These are phyloP conservation scores for Bos indicus DNA, from an alignment of 2,113 vertebrate species.

Conservation along the genomic window DNA sequence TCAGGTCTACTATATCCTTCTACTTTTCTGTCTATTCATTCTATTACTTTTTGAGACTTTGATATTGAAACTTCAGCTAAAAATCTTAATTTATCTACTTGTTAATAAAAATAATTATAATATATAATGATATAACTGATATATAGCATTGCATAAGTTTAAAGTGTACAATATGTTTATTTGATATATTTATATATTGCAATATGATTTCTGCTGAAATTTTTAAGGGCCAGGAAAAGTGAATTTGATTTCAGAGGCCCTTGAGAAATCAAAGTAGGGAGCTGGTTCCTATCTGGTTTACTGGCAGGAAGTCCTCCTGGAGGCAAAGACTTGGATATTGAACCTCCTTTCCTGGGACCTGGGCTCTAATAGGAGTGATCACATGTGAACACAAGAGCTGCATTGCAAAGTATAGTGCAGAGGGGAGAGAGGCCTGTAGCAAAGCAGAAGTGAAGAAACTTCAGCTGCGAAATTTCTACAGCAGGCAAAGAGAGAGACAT, in stretches of 20 bases:
- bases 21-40: background rate
- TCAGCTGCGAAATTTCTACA: background rate
- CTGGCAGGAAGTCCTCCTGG: background rate
- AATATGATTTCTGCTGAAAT: background rate
- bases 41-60: background rate
- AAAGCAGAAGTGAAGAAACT: too few relatives aligned
- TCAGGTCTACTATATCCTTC: background rate
- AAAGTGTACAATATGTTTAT: background rate
- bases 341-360: background rate
- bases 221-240: background rate
- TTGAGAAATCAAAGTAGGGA: background rate
- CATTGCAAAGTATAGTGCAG: background rate
- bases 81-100: background rate
- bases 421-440: background rate
- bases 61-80: background rate
- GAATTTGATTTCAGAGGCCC: background rate
- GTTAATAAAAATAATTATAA: background rate
- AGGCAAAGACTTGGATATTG: too few relatives aligned
- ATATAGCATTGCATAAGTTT: background rate
- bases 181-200: background rate
- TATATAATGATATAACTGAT: background rate
- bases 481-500: background rate
- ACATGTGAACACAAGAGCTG: background rate
- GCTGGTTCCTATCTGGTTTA: background rate
- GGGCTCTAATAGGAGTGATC: rapidly evolving